A percentile compares a stretch with the other conserved stretches of the same genome.
Evolutionary conservation across 2,888 invertebrate genomes (phyloP).

Genomic region (Mimachlamys varia): DNA sequence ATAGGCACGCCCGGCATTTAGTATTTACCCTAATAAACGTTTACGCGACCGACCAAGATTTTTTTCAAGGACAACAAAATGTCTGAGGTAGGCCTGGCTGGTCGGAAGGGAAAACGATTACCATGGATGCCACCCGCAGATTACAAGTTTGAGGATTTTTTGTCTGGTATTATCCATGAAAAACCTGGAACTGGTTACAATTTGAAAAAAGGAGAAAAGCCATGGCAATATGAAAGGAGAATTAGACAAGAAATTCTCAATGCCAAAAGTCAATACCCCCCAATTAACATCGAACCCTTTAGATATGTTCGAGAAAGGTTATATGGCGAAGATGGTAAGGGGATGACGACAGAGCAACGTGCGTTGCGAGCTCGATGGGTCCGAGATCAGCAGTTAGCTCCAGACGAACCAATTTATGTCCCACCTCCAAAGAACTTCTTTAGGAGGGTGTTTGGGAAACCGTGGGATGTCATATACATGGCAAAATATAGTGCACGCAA

Average conservation of each 20-base stretch:
- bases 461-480: not conserved
- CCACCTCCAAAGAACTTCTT: not conserved
- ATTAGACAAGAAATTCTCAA: not conserved
- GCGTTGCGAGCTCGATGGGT: not conserved
- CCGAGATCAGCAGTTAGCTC: not conserved
- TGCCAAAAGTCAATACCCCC: not conserved
- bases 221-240: not conserved
- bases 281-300: not conserved
- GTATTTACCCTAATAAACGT: not conserved
- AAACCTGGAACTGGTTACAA: not conserved
- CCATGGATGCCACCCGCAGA: not conserved
- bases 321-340: not conserved
- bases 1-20: not conserved
- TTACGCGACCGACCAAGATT: not conserved
- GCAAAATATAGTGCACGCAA: not conserved
- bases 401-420: not conserved
- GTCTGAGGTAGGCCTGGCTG: not conserved
- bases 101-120: not conserved
- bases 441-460: not conserved
- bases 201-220: not conserved
- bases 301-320: not conserved
- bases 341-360: not conserved
- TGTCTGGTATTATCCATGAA: not conserved
- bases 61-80: constrained; percentile 19
- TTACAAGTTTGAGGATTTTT: not conserved